These are phyloP conservation scores for Polylopha cassiicola DNA, from an alignment of 2,888 invertebrate genomes.

Conservation along the genomic window DNA sequence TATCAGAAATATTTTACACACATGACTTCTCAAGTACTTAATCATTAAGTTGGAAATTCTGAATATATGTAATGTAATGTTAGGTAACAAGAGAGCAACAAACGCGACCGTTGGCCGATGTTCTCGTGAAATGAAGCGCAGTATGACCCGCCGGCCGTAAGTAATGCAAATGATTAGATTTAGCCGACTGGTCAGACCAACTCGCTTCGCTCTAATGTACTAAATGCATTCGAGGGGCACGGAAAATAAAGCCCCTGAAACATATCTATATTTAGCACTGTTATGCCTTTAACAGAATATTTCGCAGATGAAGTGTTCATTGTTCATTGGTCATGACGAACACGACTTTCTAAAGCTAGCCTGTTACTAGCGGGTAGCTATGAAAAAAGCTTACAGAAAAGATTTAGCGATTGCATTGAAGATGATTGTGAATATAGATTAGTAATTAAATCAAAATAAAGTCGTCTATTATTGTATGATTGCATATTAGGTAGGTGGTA, in stretches of 20 bases:
- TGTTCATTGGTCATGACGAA: too few species aligned
- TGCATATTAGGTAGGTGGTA: too few species aligned
- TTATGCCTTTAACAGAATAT: constrained; percentile 11
- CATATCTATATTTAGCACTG: constrained; percentile 17
- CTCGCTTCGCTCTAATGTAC: constrained; percentile 42
- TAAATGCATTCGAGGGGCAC: constrained; percentile 24
- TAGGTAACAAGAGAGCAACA: constrained; percentile 35
- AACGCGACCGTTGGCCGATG: constrained; percentile 48
- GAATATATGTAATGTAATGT: constrained; percentile 30
- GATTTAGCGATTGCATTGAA: too few species aligned
- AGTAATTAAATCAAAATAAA: too few species aligned
- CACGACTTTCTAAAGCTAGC: too few species aligned
- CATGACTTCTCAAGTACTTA: too few species aligned
- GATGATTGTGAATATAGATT: too few species aligned
- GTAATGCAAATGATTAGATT: constrained; percentile 74
- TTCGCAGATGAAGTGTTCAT: constrained; percentile 6
- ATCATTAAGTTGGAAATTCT: too few species aligned
- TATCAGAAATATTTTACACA: too few species aligned
- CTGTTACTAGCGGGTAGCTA: too few species aligned
- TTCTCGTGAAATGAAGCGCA: constrained; percentile 68
- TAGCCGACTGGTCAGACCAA: constrained; percentile 57
- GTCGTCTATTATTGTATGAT: too few species aligned
- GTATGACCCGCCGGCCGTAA: constrained; percentile 61
- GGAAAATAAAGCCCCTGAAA: constrained; percentile 22
- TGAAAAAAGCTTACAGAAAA: too few species aligned